Conservation (phyloP, 2,888 invertebrate genomes). For the Neoascia interrupta region DNA sequence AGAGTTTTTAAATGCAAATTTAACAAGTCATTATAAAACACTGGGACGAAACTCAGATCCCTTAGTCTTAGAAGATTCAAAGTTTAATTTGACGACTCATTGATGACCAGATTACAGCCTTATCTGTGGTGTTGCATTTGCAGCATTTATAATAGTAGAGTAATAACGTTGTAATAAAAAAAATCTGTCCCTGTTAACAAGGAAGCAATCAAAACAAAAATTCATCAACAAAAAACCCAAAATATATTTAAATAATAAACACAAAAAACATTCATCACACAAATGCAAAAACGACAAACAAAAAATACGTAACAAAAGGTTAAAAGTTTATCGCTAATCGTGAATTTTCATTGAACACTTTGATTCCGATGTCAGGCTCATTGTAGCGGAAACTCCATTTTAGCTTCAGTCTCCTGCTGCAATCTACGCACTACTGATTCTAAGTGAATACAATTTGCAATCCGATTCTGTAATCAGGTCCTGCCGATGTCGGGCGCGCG, state of each 20-base stretch:
- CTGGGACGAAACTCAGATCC: too few species aligned
- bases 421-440: not conserved
- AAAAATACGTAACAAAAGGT: slow-evolving; percentile 30
- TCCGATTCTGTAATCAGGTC: slow-evolving; percentile 55
- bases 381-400: not conserved
- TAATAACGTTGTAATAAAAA: too few species aligned
- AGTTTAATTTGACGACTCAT: too few species aligned
- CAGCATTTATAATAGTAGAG: too few species aligned
- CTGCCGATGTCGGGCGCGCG: slow-evolving; percentile 36
- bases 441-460: slow-evolving; percentile 55
- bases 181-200: too few species aligned
- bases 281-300: slow-evolving; percentile 3
- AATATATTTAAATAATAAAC: slow-evolving; percentile 4
- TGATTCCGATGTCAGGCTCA: not conserved
- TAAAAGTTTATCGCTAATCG: slow-evolving; percentile 54
- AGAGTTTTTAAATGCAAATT: too few species aligned
- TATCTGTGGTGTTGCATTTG: too few species aligned
- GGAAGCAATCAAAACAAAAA: too few species aligned
- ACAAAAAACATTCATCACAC: slow-evolving; percentile 7
- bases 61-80: too few species aligned
- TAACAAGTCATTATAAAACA: too few species aligned
- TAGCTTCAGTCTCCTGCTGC: not conserved
- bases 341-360: slow-evolving; percentile 35
- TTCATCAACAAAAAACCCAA: not conserved
- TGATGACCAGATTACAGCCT: too few species aligned